Evolutionary conservation across 2,888 invertebrate species (phyloP), one percentile per base, ranked within the genome.

Genomic region (Hipparchia semele): DNA sequence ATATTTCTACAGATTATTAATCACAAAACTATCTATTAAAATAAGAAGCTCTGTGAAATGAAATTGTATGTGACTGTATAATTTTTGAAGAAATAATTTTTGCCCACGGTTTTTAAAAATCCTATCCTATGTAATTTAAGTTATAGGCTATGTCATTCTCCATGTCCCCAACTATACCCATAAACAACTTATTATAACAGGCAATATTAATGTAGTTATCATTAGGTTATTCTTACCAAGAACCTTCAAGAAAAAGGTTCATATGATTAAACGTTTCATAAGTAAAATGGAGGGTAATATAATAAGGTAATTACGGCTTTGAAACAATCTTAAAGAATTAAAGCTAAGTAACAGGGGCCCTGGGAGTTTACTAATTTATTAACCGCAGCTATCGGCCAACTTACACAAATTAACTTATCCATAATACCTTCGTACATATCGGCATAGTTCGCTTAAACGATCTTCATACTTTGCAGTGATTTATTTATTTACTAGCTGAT

Each of bases 341-440:
- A 76, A 77, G 73, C 75, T 87, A 87, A 88, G 88, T 87, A 88
- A 86, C 86, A 85, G 86, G 87, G 87, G 87, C 80, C 82, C 80
- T 81, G 82, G 83, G 80, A 82, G 79, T 80, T 82, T 79, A 88
- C 91, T 93, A 93, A 93, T 94, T 93, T 94, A 93, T 92, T 93
- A 93, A 91, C 89, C 86, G 86, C 85, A 83, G 86, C 80, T 86
- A 91, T 89, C 87, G 82, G 80, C 84, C 84, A 84, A 86, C 88
- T 86, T 89, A 91, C 87, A 92, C 86, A 89, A 93, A 93, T 93
- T 93, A 93, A 90, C 89, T 87, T 91, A 83, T 84, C 84, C 84
- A 87, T 90, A 91, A 89, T 91, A 86, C 86, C 85, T 83, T 85
- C 84, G 84, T 91, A 88, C 86, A 3, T 87, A 88, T 87, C 86